Evolutionary conservation across 2,113 vertebrate genomes (phyloP).

Genomic region (Chauna torquata): DNA sequence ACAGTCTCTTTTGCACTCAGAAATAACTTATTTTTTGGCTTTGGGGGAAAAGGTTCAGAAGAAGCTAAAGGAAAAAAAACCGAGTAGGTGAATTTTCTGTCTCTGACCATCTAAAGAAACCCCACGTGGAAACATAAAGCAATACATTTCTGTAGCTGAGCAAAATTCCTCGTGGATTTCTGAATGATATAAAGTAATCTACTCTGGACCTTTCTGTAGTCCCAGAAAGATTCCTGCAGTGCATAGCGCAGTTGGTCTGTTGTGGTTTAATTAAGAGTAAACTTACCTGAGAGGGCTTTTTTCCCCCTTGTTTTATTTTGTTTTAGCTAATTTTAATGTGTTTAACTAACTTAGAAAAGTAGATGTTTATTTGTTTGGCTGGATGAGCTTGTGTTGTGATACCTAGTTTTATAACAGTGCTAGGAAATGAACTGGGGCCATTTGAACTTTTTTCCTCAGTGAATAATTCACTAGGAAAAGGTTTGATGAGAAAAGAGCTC

Average conservation of each 20-base stretch:
- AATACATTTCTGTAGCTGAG: not conserved
- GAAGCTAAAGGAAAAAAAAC: not conserved
- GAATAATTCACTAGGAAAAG: not conserved
- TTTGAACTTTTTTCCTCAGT: not conserved
- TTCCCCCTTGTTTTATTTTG: not conserved
- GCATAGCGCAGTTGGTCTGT: not conserved
- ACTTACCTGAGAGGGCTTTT: not conserved
- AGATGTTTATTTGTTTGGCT: not conserved
- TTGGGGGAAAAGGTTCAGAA: not conserved
- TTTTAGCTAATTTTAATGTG: not conserved
- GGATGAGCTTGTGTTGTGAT: not conserved
- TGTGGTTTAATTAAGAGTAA: not conserved
- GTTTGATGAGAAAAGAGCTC: not conserved
- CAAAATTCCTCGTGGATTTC: not conserved
- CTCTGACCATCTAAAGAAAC: not conserved
- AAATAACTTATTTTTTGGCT: not conserved
- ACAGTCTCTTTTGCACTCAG: not conserved
- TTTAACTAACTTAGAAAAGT: not conserved
- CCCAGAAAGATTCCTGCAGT: not conserved
- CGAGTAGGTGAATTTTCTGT: not conserved
- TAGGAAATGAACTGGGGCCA: fast-evolving
- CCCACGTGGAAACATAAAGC: not conserved
- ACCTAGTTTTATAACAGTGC: not conserved
- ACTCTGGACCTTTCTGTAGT: not conserved
- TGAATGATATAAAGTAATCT: not conserved